Evolutionary conservation across 2,888 invertebrate species (phyloP).

Genomic region (Pristionchus maxplancki): DNA sequence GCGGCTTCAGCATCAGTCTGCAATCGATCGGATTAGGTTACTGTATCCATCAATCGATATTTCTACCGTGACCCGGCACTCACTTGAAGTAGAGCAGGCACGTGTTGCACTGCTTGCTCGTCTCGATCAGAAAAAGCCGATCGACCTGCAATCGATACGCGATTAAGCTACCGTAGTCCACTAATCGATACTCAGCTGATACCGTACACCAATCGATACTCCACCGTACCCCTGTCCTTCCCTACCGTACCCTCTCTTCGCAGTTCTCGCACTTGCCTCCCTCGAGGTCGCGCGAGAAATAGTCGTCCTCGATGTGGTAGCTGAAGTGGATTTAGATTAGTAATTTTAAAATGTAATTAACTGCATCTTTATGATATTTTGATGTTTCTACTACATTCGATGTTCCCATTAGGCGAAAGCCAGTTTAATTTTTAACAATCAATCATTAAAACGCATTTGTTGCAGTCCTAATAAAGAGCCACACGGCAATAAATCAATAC

Average conservation of each 20-base stretch:
- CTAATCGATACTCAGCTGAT: not conserved
- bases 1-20: slow-evolving; percentile 46
- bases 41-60: not conserved
- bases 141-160: not conserved
- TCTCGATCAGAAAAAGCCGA: slow-evolving; percentile 32
- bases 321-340: not conserved
- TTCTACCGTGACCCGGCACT: slow-evolving; percentile 5
- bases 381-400: no score
- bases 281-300: not conserved
- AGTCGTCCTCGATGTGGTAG: not conserved
- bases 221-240: not conserved
- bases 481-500: not conserved
- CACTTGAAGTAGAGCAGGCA: slow-evolving; percentile 51
- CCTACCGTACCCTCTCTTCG: slow-evolving; percentile 25
- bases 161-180: not conserved
- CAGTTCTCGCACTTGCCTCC: slow-evolving; percentile 47
- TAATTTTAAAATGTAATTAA: no score
- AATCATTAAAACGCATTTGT: no score
- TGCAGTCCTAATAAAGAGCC: no score
- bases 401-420: no score
- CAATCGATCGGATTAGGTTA: not conserved
- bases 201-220: not conserved
- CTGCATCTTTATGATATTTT: not conserved
- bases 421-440: not conserved
- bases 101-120: slow-evolving; percentile 51